Evolutionary conservation across 1,140 invertebrate species (phyloP).

Genomic region (Acromyrmex echinatior): DNA sequence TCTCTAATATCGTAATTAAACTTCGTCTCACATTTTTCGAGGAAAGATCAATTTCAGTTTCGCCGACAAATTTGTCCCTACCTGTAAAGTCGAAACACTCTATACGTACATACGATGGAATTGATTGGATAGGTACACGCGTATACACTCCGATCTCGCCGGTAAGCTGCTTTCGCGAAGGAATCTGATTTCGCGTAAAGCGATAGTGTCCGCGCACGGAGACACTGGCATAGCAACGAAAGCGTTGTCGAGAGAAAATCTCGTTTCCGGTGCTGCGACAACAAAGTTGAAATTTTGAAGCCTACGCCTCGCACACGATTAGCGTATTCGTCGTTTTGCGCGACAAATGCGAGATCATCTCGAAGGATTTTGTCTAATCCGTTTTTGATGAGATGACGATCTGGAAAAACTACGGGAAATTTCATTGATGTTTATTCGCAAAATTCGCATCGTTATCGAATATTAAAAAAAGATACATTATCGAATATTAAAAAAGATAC

Average conservation of each 20-base stretch:
- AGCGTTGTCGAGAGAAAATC: slow-evolving; percentile 41
- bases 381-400: background rate
- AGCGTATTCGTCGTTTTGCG: slow-evolving; percentile 30
- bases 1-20: background rate
- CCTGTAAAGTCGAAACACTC: background rate
- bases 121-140: slow-evolving; percentile 54
- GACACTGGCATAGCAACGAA: slow-evolving; percentile 24
- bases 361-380: background rate
- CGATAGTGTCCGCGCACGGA: slow-evolving; percentile 56
- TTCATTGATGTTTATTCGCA: background rate
- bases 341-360: background rate
- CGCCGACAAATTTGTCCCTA: background rate
- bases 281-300: background rate
- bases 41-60: slow-evolving; percentile 13
- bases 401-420: background rate
- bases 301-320: slow-evolving; percentile 20
- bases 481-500: background rate
- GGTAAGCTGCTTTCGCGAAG: slow-evolving; percentile 53
- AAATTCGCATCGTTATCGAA: background rate
- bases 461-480: background rate
- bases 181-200: slow-evolving; percentile 60
- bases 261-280: background rate
- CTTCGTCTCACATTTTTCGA: slow-evolving; percentile 18
- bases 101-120: slow-evolving; percentile 14
- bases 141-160: slow-evolving; percentile 47